phyloP scores from a whole-genome alignment of 64 coral and sea anemone species.

The Stichodactyla helianthus region DNA sequence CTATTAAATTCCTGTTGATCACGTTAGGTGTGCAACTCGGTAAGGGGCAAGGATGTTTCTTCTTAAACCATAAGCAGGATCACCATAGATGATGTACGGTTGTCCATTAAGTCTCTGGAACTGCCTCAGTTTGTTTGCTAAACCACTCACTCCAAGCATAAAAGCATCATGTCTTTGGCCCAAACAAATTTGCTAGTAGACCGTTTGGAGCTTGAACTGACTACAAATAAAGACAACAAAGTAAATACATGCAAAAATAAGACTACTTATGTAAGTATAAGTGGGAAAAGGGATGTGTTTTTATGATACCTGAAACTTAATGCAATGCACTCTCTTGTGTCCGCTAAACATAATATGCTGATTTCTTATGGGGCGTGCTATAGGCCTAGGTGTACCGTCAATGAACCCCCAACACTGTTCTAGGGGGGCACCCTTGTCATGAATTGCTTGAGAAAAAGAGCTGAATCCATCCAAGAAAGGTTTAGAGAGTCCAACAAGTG shows the following conservation, averaged over 20 bases:
- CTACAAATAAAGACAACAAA: slow-evolving; percentile 1
- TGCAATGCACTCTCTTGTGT: slow-evolving; percentile 22
- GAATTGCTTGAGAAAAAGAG: slow-evolving; percentile 27
- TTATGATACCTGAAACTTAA: slow-evolving; percentile 25
- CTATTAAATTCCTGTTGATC: slow-evolving; percentile 59
- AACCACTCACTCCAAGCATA: not conserved
- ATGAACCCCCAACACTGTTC: slow-evolving; percentile 35
- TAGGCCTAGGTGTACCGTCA: slow-evolving; percentile 38
- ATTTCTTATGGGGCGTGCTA: slow-evolving; percentile 32
- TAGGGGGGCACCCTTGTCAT: slow-evolving; percentile 27
- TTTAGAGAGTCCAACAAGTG: slow-evolving; percentile 19
- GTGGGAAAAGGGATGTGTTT: not conserved
- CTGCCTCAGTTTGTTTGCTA: not conserved
- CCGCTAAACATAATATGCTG: slow-evolving; percentile 39
- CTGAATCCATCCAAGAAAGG: slow-evolving; percentile 28
- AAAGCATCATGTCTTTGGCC: not conserved
- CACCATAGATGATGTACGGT: slow-evolving; percentile 49
- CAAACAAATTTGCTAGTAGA: not conserved
- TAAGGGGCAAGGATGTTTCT: slow-evolving; percentile 50
- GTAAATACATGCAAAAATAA: not conserved
- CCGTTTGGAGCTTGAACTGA: slow-evolving; percentile 13
- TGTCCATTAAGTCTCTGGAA: slow-evolving; percentile 30
- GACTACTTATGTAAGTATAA: not conserved
- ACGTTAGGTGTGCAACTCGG: slow-evolving; percentile 41
- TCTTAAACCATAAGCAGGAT: slow-evolving; percentile 57